Base-by-base conservation (phyloP, 2,113 vertebrate species). In the Lophochroa leadbeateri region DNA sequence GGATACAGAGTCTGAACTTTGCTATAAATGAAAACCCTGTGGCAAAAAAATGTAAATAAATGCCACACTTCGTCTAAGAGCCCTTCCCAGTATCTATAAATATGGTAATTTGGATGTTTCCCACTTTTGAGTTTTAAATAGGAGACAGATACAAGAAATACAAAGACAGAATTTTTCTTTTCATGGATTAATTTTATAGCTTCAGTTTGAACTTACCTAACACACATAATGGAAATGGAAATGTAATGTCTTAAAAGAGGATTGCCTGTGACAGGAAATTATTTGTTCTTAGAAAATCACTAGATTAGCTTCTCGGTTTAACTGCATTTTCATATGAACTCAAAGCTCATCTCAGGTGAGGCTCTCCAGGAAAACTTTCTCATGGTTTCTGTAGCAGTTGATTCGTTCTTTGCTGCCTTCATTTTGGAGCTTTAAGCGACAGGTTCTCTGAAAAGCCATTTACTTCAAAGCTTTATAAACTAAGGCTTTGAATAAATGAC, bases 391-490 rank as follows among this genome's bases (percentile, higher is more conserved):
- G 31, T 33, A 74, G 75, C 75, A 46, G 71, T 79, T 39, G 37
- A 33, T 88, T 88, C 71, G 35, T 69, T 88, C 82, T 60, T 77
- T 43, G n/a, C 58, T 65, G 35, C 46, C 85, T 94, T 93, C 63
- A 41, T 84, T 92, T 65, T 90, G 70, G 58, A 90, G 74, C 65
- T 91, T 61, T 55, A 91, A 94, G 67, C 74, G 82, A 68, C 85
- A 88, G 72, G 74, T 77, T 88, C 71, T 58, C 75, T 81, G 88
- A 63, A 92, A 90, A 95, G 87, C 74, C 61, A 43, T 60, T 53
- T 50, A 68, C 86, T 95, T 84, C 86, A 96, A 84, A 95, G 94
- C 89, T 90, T 68, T 60, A 46, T n/a, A 70, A 86, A 92, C 80
- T 53, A 86, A 69, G 86, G 74, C 58, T 95, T 79, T 80, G 90